Conservation (phyloP, 1,140 invertebrate genomes). For the Drosophila orosa region DNA sequence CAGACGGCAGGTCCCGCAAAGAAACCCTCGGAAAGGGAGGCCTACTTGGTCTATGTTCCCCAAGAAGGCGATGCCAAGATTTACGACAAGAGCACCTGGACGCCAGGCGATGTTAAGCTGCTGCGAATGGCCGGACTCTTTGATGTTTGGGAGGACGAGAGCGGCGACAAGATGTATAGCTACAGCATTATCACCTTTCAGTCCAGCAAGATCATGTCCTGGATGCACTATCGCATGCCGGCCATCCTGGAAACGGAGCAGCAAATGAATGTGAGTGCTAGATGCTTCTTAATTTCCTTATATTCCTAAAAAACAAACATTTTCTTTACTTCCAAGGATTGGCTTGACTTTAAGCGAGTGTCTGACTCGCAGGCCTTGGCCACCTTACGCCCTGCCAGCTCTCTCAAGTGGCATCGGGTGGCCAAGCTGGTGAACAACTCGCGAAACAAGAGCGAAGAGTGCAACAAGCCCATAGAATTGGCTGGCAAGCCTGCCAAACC, state of each 20-base stretch:
- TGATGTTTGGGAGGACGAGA: slow-evolving; percentile 88
- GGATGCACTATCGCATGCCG: slow-evolving; percentile 93
- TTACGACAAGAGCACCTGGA: slow-evolving; percentile 86
- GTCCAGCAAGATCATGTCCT: slow-evolving; percentile 88
- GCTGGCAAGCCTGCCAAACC: slow-evolving; percentile 52
- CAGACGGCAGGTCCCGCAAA: slow-evolving; percentile 89
- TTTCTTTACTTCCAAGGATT: slow-evolving; percentile 85
- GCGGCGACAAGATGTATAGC: slow-evolving; percentile 88
- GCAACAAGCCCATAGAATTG: slow-evolving; percentile 86
- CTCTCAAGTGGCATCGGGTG: slow-evolving; percentile 89
- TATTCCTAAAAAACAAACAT: neutral
- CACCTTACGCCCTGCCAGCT: slow-evolving; percentile 85
- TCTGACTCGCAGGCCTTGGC: slow-evolving; percentile 86
- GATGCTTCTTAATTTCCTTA: too few species aligned
- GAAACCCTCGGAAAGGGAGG: slow-evolving; percentile 85
- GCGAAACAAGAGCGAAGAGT: slow-evolving; percentile 88
- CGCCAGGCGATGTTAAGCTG: slow-evolving; percentile 86
- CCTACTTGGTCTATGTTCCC: slow-evolving; percentile 89
- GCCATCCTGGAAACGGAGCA: slow-evolving; percentile 89
- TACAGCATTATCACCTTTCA: slow-evolving; percentile 92
- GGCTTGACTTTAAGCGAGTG: slow-evolving; percentile 88
- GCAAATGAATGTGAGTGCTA: slow-evolving; percentile 88
- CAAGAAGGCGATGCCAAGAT: slow-evolving; percentile 86
- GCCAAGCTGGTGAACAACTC: slow-evolving; percentile 90
- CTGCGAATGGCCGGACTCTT: slow-evolving; percentile 92